Evolutionary conservation across 2,888 invertebrate species (phyloP).

Genomic region (Limnephilus marmoratus): DNA sequence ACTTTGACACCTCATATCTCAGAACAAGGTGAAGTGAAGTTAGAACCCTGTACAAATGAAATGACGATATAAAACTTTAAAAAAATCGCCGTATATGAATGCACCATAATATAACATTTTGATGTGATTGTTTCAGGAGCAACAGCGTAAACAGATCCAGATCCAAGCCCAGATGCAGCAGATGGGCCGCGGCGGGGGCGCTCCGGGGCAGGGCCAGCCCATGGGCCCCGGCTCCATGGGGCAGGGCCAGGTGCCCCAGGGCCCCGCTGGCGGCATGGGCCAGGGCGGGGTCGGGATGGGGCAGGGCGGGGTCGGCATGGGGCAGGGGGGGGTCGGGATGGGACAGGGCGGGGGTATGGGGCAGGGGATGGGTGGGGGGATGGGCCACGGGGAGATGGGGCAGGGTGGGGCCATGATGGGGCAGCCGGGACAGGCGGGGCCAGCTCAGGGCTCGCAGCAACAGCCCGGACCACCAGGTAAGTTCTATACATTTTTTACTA

Average conservation of each 20-base stretch:
- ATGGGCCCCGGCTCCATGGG: slow-evolving; percentile 56
- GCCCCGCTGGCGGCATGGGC: slow-evolving; percentile 49
- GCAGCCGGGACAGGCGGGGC: slow-evolving; percentile 54
- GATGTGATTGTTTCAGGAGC: slow-evolving; percentile 70
- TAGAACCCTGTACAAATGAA: too few relatives aligned
- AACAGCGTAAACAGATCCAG: slow-evolving; percentile 71
- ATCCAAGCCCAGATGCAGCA: slow-evolving; percentile 75
- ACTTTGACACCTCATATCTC: too few relatives aligned
- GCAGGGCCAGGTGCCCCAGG: slow-evolving; percentile 52
- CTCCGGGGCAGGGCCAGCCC: slow-evolving; percentile 56
- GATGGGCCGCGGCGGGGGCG: slow-evolving; percentile 68
- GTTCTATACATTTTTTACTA: too few relatives aligned
- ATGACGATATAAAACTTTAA: too few relatives aligned
- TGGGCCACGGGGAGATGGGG: slow-evolving; percentile 54
- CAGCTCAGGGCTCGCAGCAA: slow-evolving; percentile 70
- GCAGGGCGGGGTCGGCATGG: slow-evolving; percentile 48
- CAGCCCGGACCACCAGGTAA: slow-evolving; percentile 69
- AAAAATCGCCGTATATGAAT: too few relatives aligned
- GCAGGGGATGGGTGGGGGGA: slow-evolving; percentile 46
- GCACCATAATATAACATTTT: too few relatives aligned
- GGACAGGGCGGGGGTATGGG: slow-evolving; percentile 1
- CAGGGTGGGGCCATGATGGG: slow-evolving; percentile 55
- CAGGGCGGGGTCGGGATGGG: slow-evolving; percentile 57
- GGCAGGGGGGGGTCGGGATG: slow-evolving; percentile 50
- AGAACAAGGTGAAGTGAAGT: too few relatives aligned